These are phyloP conservation scores for Brachyopa scutellaris DNA, from an alignment of 2,888 invertebrate genomes.

Conservation along the genomic window DNA sequence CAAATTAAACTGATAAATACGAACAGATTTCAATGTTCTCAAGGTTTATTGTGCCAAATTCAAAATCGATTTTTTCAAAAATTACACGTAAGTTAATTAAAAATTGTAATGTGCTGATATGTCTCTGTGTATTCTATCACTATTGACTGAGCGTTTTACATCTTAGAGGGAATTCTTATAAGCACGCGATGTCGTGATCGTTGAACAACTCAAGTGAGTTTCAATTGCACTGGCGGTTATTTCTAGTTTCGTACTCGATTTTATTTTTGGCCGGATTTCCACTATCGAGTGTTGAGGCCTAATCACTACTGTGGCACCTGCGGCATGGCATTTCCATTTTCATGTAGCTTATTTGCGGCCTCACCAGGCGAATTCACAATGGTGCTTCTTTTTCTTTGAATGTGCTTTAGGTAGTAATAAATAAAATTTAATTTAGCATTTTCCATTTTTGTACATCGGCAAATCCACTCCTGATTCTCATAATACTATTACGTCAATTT, in stretches of 20 bases:
- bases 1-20: neutral
- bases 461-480: too few species aligned
- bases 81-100: slow-evolving; percentile 43
- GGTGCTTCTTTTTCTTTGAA: neutral
- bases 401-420: too few species aligned
- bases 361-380: slow-evolving; percentile 22
- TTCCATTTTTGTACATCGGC: too few species aligned
- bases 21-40: slow-evolving; percentile 53
- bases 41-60: slow-evolving; percentile 23
- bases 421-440: too few species aligned
- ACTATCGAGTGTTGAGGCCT: slow-evolving; percentile 18
- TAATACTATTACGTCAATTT: too few species aligned
- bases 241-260: neutral
- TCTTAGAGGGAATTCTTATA: neutral
- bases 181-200: neutral
- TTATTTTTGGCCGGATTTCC: slow-evolving; percentile 1
- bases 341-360: neutral
- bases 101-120: neutral
- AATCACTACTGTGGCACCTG: slow-evolving; percentile 36
- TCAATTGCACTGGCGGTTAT: slow-evolving; percentile 16
- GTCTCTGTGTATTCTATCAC: slow-evolving; percentile 14
- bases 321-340: slow-evolving; percentile 33
- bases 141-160: neutral
- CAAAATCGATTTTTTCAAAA: slow-evolving; percentile 51
- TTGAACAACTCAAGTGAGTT: neutral